Base-by-base conservation (phyloP, 2,888 invertebrate genomes). In the Diarsia rubi region DNA sequence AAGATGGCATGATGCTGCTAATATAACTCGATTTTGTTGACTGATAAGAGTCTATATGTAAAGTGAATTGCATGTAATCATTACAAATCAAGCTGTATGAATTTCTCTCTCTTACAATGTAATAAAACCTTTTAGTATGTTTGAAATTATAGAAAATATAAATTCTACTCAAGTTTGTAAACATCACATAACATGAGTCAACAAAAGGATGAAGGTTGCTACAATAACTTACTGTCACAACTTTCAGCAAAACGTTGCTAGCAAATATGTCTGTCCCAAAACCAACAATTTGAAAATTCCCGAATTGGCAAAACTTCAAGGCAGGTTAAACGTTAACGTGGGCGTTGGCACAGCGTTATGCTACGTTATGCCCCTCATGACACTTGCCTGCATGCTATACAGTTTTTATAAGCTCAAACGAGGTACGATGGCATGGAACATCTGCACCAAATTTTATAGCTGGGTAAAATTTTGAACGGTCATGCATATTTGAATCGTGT, bases 371-470 rank as follows among this genome's bases (percentile, higher is more conserved):
- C 79, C 65, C 72, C 74, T 79, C 72, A 62, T 84, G 76, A 85
- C 84, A 84, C 78, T 83, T 88, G 84, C 82, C 69, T 73, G 45
- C 69, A 37, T 75, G 73, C 79, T 63, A 72, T 81, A 79, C 80
- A 85, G 78, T 84, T 85, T 82, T 78, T 75, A 83, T 81, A 79
- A 74, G 71, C 67, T 76, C 65, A 59, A 78, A 79, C 73, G 63
- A 60, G 59, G 68, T 75, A 73, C 79, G 80, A 78, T 62, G 63
- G 69, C 60, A 82, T 77, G 75, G 63, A 78, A 79, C 80, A 81
- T 85, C 74, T 84, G 84, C 73, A 86, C 82, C 80, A 86, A 83
- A 85, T 86, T 88, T 87, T 87, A 85, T 86, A 63, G 77, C 76
- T 63, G 84, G 77, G 79, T 89, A 81, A 82, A 84, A 76, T 87